Conservation (phyloP, 2,797 vertebrate species). For the Sphenopsis melanotis region DNA sequence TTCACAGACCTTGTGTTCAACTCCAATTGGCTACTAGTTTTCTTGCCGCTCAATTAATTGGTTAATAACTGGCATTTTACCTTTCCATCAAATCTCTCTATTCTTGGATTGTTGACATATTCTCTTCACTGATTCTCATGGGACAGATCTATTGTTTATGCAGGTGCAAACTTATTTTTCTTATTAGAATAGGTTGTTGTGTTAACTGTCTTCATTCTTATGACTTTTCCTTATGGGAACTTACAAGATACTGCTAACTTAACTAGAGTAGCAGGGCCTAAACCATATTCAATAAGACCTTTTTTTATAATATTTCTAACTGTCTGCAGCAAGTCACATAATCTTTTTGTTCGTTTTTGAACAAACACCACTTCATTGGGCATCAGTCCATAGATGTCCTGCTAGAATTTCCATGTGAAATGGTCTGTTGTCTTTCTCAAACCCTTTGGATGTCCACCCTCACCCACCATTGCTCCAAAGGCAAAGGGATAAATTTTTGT, state of each 20-base stretch:
- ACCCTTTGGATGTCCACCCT: neutral
- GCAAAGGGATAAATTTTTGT: neutral
- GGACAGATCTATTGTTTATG: neutral
- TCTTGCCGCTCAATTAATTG: neutral
- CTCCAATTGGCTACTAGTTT: neutral
- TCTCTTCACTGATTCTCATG: neutral
- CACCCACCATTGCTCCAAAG: neutral
- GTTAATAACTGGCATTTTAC: neutral
- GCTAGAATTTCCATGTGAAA: neutral
- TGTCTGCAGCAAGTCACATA: neutral
- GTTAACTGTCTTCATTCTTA: neutral
- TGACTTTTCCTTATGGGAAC: neutral
- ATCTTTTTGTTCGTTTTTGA: neutral
- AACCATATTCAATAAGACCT: neutral
- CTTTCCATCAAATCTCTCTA: neutral
- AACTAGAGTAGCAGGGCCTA: neutral
- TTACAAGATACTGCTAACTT: neutral
- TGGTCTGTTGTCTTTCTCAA: neutral
- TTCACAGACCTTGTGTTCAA: neutral
- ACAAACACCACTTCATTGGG: neutral
- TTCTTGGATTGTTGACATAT: neutral
- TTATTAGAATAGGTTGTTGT: neutral
- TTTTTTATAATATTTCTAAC: neutral
- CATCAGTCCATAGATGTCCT: neutral
- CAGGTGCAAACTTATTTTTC: neutral